phyloP scores from a whole-genome alignment of 2,888 invertebrate genomes.

The Synergus gifuensis region DNA sequence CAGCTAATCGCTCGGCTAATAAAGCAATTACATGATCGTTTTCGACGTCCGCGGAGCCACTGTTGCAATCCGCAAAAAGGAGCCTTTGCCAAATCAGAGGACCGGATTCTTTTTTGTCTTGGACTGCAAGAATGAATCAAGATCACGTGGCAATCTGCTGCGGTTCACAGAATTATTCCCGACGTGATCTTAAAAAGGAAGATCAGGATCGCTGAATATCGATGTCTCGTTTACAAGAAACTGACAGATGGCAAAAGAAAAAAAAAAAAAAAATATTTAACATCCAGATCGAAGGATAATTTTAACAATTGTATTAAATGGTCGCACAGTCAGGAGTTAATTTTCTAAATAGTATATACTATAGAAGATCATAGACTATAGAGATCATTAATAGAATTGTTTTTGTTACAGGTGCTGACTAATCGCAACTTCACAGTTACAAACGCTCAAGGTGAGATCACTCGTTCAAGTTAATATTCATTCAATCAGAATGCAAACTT shows the following conservation, averaged over 20 bases:
- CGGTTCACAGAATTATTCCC: neutral
- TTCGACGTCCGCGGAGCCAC: neutral
- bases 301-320: neutral
- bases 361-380: neutral
- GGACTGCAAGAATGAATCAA: neutral
- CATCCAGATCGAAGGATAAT: neutral
- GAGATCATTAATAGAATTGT: neutral
- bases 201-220: neutral
- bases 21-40: slow-evolving; percentile 18
- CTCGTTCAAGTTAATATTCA: neutral
- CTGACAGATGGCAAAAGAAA: neutral
- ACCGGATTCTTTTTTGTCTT: slow-evolving; percentile 17
- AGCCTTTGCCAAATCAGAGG: neutral
- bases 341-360: neutral
- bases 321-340: neutral
- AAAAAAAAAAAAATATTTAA: neutral
- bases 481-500: neutral
- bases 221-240: neutral
- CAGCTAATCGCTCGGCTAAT: slow-evolving; percentile 1
- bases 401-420: slow-evolving; percentile 1
- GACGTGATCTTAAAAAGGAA: neutral
- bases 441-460: slow-evolving; percentile 2
- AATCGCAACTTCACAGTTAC: neutral
- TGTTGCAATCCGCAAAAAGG: slow-evolving; percentile 11
- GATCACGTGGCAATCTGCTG: slow-evolving; percentile 4